Conservation (phyloP, 2,888 invertebrate species). For the Chrysolina oricalcia region DNA sequence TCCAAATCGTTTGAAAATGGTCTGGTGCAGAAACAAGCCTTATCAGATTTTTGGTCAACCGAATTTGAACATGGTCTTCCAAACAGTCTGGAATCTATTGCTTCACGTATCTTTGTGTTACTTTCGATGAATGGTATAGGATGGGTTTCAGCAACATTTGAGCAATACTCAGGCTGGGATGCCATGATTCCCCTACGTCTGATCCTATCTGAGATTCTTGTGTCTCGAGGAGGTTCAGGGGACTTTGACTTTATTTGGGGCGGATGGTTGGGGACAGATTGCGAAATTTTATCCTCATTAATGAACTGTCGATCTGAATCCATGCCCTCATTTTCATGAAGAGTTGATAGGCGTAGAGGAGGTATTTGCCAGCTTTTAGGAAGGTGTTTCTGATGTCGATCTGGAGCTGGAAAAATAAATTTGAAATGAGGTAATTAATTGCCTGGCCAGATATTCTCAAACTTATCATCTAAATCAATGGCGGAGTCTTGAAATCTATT, state of each 20-base stretch:
- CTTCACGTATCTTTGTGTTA: constrained; percentile 46
- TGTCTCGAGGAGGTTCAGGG: constrained; percentile 58
- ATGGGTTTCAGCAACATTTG: constrained; percentile 42
- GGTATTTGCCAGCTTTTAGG: constrained; percentile 2
- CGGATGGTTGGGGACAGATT: background rate
- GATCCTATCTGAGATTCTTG: constrained; percentile 67
- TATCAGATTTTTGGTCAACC: background rate
- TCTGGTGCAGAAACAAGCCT: constrained; percentile 35
- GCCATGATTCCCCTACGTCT: constrained; percentile 57
- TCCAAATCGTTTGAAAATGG: background rate
- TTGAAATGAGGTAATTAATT: too few species aligned
- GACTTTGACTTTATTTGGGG: constrained; percentile 29
- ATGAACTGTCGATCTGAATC: background rate
- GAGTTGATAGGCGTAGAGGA: constrained; percentile 17
- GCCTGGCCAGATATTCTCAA: too few species aligned
- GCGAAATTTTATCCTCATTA: background rate
- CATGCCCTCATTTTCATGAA: background rate
- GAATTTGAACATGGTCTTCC: background rate
- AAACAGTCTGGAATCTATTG: constrained; percentile 37
- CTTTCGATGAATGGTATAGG: constrained; percentile 44
- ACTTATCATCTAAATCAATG: too few species aligned
- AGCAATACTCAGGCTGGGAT: constrained; percentile 55
- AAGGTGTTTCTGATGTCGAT: background rate
- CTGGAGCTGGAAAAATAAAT: background rate
- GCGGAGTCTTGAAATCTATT: too few species aligned